Percentiles rank a stretch among this genome's conserved stretches.
Conservation (phyloP, 2,797 vertebrate genomes). For the Hyperoplus lanceolatus region DNA sequence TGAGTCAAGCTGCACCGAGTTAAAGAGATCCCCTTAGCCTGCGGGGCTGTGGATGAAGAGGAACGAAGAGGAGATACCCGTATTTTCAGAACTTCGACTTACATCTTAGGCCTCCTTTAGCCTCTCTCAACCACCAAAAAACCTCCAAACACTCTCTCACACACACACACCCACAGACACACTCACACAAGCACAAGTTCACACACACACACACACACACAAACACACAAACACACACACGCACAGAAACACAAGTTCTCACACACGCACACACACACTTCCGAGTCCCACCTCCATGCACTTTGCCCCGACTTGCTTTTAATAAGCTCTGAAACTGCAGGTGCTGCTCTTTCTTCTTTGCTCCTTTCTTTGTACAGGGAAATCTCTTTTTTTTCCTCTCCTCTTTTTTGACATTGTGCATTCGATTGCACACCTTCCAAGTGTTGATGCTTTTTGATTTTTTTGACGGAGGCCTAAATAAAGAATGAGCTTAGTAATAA, state of each 20-base stretch:
- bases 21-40: slow-evolving; percentile 51
- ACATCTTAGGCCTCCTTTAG: slow-evolving; percentile 48
- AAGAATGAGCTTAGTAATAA: slow-evolving; percentile 75
- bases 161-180: slow-evolving; percentile 7
- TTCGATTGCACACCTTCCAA: slow-evolving; percentile 48
- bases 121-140: slow-evolving; percentile 31
- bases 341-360: slow-evolving; percentile 52
- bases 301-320: slow-evolving; percentile 50
- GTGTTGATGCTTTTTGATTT: slow-evolving; percentile 39
- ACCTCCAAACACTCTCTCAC: slow-evolving; percentile 23
- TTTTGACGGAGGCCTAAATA: slow-evolving; percentile 76
- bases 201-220: slow-evolving; percentile 30
- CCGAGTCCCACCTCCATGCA: slow-evolving; percentile 33
- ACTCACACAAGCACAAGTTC: background rate
- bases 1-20: slow-evolving; percentile 49
- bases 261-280: background rate
- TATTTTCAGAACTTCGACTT: slow-evolving; percentile 43
- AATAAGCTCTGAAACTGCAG: slow-evolving; percentile 72
- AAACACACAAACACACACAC: slow-evolving; percentile 8
- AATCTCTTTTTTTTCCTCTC: slow-evolving; percentile 16
- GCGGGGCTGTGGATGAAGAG: slow-evolving; percentile 37
- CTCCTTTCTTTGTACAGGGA: slow-evolving; percentile 23
- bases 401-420: slow-evolving; percentile 32
- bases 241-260: background rate
- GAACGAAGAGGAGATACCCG: slow-evolving; percentile 48